phyloP scores from a whole-genome alignment of 2,888 invertebrate species.

The Cartodere bifasciata region DNA sequence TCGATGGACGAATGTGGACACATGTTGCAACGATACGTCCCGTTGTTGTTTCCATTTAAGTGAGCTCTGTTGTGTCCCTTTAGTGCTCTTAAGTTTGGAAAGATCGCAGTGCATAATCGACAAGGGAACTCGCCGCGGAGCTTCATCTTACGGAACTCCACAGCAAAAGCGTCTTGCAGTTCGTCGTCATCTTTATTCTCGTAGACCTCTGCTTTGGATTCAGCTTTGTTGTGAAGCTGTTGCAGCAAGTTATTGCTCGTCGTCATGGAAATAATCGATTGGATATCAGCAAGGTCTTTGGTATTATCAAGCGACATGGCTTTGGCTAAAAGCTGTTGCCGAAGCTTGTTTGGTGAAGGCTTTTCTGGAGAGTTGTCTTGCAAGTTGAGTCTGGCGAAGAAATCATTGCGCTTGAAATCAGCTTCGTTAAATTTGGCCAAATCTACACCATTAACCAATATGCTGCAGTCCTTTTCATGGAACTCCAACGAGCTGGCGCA shows the following conservation, averaged over 20 bases:
- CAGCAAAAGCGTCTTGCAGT: slow-evolving; percentile 70
- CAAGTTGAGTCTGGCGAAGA: slow-evolving; percentile 68
- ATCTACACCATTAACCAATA: slow-evolving; percentile 25
- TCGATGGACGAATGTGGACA: slow-evolving; percentile 82
- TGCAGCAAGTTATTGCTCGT: slow-evolving; percentile 54
- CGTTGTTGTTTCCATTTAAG: slow-evolving; percentile 57
- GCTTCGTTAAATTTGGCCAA: slow-evolving; percentile 35
- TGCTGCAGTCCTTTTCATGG: slow-evolving; percentile 45
- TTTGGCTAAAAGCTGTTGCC: slow-evolving; percentile 23
- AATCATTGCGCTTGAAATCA: slow-evolving; percentile 57
- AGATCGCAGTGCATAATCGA: slow-evolving; percentile 74
- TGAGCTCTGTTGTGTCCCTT: slow-evolving; percentile 87
- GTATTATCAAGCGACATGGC: slow-evolving; percentile 37
- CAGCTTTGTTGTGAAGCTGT: slow-evolving; percentile 41
- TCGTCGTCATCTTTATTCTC: slow-evolving; percentile 46
- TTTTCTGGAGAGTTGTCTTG: slow-evolving; percentile 51
- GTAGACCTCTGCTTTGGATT: slow-evolving; percentile 21
- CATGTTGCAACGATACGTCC: slow-evolving; percentile 86
- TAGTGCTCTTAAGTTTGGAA: slow-evolving; percentile 77
- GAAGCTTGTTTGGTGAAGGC: slow-evolving; percentile 16
- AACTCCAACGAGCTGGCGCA: slow-evolving; percentile 53
- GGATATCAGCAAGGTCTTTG: slow-evolving; percentile 75
- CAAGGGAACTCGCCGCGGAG: slow-evolving; percentile 82
- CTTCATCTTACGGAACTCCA: slow-evolving; percentile 82
- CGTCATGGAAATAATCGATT: slow-evolving; percentile 69